Evolutionary conservation across 2,797 vertebrate genomes (phyloP).

Genomic region (Leptatherina wallacei): DNA sequence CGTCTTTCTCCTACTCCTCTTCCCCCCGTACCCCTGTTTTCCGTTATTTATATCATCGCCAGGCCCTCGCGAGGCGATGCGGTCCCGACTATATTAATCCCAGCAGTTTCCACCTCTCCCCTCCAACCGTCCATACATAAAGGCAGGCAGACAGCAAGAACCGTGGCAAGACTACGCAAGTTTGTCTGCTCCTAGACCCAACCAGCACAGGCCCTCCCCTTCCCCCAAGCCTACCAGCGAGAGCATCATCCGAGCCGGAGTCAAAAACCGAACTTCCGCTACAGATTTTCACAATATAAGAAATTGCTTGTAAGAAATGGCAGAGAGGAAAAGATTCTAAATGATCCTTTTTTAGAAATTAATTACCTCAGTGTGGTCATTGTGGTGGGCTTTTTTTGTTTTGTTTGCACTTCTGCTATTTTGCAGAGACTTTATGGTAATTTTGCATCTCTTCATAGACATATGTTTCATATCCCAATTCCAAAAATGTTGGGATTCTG

Average conservation of each 20-base stretch:
- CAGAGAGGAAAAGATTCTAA: background rate
- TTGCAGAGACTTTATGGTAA: too few relatives aligned
- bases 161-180: slow-evolving; percentile 69
- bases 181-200: slow-evolving; percentile 55
- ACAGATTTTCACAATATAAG: slow-evolving; percentile 52
- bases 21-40: slow-evolving; percentile 35
- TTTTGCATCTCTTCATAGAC: background rate
- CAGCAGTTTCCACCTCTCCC: slow-evolving; percentile 47
- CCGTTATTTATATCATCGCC: slow-evolving; percentile 68
- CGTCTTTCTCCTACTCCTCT: slow-evolving; percentile 51
- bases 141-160: slow-evolving; percentile 29
- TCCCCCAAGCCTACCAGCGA: slow-evolving; percentile 17
- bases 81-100: slow-evolving; percentile 61
- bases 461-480: background rate
- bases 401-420: background rate
- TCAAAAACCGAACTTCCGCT: slow-evolving; percentile 32
- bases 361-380: too few relatives aligned
- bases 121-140: slow-evolving; percentile 67
- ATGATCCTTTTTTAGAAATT: too few relatives aligned
- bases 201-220: slow-evolving; percentile 71
- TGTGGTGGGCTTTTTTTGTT: too few relatives aligned
- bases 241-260: background rate
- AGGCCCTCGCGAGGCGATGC: slow-evolving; percentile 39
- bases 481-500: background rate
- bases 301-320: background rate